Conservation (phyloP, 2,888 invertebrate species). For the Nephrotoma flavescens region DNA sequence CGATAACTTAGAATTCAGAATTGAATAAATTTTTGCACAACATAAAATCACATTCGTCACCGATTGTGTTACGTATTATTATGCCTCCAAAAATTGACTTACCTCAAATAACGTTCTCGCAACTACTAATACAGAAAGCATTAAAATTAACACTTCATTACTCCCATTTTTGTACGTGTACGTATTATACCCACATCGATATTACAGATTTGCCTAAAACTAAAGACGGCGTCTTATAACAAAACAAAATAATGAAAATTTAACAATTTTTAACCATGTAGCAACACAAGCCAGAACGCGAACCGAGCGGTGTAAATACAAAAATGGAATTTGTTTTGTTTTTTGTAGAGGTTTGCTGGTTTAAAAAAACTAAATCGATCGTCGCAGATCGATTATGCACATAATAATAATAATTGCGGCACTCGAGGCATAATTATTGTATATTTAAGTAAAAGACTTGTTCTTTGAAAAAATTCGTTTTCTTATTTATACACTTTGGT, state of each 20-base stretch:
- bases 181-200: neutral
- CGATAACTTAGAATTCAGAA: too few relatives aligned
- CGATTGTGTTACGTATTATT: too few relatives aligned
- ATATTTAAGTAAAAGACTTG: neutral
- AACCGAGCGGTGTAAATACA: neutral
- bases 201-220: neutral
- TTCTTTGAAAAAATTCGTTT: neutral
- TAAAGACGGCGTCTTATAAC: neutral
- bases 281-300: neutral
- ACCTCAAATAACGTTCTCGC: too few relatives aligned
- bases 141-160: neutral
- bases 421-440: neutral
- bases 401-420: neutral
- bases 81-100: too few relatives aligned
- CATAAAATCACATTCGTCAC: too few relatives aligned
- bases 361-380: neutral
- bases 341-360: neutral
- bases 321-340: neutral
- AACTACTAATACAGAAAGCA: neutral
- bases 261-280: neutral
- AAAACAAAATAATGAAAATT: neutral
- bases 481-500: neutral
- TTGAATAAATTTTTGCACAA: too few relatives aligned
- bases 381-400: neutral
- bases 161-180: neutral